Base-by-base conservation (phyloP, 1,140 invertebrate species). In the Littorina saxatilis region DNA sequence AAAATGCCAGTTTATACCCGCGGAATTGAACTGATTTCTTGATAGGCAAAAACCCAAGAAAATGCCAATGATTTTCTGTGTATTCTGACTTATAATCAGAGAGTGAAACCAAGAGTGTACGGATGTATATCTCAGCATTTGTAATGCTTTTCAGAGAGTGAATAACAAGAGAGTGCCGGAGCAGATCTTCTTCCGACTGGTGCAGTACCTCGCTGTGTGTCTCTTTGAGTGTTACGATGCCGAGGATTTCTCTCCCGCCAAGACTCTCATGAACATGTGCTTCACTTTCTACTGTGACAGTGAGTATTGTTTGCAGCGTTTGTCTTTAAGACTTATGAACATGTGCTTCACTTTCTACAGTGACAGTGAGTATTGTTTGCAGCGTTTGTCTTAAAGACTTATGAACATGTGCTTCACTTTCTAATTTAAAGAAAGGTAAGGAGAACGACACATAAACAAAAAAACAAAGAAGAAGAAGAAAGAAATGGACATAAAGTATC, bases 261-360 rank as follows among this genome's bases (percentile, higher is more conserved):
- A 96, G 86, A 95, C 94, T 58, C 93, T 96, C 20, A 96, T 96
- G 96, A 96, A 96, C 88, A 95, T 96, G 94, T 96, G 96, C 86
- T 96, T 96, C 87, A 95, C 96, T 27, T 96, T 96, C 91, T 96
- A 95, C 90, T 94, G 95, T 87, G 95, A 96, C 94, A 93, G 95
- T 96, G 91, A 91, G 88, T 88, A 77, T n/a, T 47, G n/a, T 39
- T 80, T 37, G 61, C 43, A 47, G 7, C n/a, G n/a, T n/a, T n/a
- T n/a, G n/a, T n/a, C 17, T 47, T 5, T 47, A 47, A 47, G 17
- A 5, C 17, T 17, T 47, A 5, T 17, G 7, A 5, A 17, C 88
- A 95, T 96, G 94, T 96, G 96, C 86, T 96, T 96, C 87, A 95
- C 96, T 27, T 96, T 96, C 91, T 96, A 95, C 90, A 94, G 95